Evolutionary conservation across 2,888 invertebrate genomes (phyloP), one percentile per base, ranked within the genome.

Genomic region (Amiota minor): DNA sequence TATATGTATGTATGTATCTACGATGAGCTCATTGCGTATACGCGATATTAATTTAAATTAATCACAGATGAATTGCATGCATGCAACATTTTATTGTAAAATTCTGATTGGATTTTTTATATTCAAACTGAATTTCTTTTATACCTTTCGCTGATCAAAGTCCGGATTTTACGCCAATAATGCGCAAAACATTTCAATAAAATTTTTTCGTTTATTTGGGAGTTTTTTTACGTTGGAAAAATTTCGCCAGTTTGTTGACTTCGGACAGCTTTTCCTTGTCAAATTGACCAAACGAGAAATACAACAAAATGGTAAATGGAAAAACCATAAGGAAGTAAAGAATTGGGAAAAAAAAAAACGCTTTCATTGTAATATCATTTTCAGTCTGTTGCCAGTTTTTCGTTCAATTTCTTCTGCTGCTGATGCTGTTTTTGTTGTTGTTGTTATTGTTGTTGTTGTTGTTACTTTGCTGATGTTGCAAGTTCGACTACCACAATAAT

Each of bases 291-390:
- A 35, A 35, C 6, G 35, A 35, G 35, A 35, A 35, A 35, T 6
- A 35, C 35, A 35, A 35, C 2, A 35, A 35, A 35, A 35, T 6
- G 6, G 6, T 6, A 35, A 35, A 35, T 35, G 35, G 35, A 35
- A 35, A 35, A 35, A 35, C 6, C 35, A 35, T 35, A 35, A 35
- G 6, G 35, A 35, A 35, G 35, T 35, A 35, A 35, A 35, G 35
- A 35, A 35, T 35, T 35, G 35, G 23, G 35, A 35, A 35, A 35
- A 35, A 35, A 35, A 35, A 35, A 64, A 65, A 72, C 73, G 49
- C 69, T 73, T 62, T 61, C 81, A 76, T 81, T 81, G 84, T 75
- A 81, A 81, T 85, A 84, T 83, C 84, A 84, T 81, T 84, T 82
- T 84, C 77, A 46, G 59, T 55, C 71, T 72, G 64, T 67, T 67